These are phyloP conservation scores for Exaiptasia diaphana DNA, from an alignment of 64 coral and sea anemone species.

Conservation along the genomic window DNA sequence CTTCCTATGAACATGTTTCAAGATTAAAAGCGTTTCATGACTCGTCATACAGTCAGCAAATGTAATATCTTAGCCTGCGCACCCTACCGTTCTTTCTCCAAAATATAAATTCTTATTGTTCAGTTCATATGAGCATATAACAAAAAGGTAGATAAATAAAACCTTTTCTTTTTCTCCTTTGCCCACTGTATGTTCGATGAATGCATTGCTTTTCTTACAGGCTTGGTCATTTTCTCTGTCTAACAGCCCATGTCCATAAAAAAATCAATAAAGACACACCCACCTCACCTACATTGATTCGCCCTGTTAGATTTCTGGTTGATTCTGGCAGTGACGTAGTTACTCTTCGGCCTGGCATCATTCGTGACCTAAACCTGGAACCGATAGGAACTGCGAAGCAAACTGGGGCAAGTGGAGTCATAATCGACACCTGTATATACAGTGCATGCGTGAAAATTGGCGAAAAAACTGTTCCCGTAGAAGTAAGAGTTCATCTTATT, in stretches of 20 bases:
- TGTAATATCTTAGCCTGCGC: too few relatives aligned
- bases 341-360: slow-evolving; percentile 33
- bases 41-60: too few relatives aligned
- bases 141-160: too few relatives aligned
- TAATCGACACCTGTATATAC: not conserved
- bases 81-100: too few relatives aligned
- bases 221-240: slow-evolving; percentile 74
- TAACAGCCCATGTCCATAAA: slow-evolving; percentile 51
- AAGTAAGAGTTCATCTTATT: slow-evolving; percentile 12
- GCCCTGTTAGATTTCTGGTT: slow-evolving; percentile 41
- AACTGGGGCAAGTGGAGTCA: slow-evolving; percentile 3
- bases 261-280: not conserved
- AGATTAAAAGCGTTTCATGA: too few relatives aligned
- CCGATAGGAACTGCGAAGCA: slow-evolving; percentile 22
- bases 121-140: too few relatives aligned
- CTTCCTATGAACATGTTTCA: too few relatives aligned
- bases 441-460: slow-evolving; percentile 46
- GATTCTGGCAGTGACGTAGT: slow-evolving; percentile 68
- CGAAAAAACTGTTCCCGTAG: not conserved
- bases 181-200: too few relatives aligned
- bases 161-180: too few relatives aligned
- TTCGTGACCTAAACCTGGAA: slow-evolving; percentile 18
- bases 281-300: not conserved
- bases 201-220: too few relatives aligned
- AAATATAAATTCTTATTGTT: too few relatives aligned